Percentiles rank a stretch among this genome's conserved stretches.
phyloP scores from a whole-genome alignment of 2,888 invertebrate genomes.

The Lithophane leautieri region DNA sequence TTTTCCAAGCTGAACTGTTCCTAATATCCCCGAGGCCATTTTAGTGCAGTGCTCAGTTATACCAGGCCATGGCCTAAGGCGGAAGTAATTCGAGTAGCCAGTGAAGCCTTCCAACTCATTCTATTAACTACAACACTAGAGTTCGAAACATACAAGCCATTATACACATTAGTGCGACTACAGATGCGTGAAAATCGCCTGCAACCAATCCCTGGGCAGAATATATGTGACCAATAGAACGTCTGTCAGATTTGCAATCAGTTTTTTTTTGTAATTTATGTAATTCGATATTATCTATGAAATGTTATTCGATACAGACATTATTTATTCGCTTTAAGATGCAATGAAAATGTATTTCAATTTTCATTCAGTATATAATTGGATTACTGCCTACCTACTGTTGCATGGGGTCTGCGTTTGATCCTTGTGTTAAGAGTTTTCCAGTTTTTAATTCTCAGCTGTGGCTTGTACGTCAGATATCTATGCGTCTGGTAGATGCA shows the following conservation, averaged over 20 bases:
- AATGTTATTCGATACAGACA: background rate
- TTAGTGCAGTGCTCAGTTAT: slow-evolving; percentile 45
- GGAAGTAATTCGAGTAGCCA: slow-evolving; percentile 71
- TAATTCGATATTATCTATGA: slow-evolving; percentile 2
- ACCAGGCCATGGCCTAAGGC: slow-evolving; percentile 48
- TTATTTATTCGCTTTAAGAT: background rate
- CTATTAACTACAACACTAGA: slow-evolving; percentile 46
- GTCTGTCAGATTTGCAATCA: slow-evolving; percentile 11
- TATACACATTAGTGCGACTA: slow-evolving; percentile 26
- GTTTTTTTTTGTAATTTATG: slow-evolving; percentile 3
- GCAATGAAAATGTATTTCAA: background rate
- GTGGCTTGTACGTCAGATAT: background rate
- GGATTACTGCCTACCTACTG: background rate
- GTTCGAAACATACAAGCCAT: slow-evolving; percentile 27
- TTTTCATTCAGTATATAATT: background rate
- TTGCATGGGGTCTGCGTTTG: background rate
- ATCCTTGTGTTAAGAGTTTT: too few species aligned
- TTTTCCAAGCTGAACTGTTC: slow-evolving; percentile 7
- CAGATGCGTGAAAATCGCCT: slow-evolving; percentile 17
- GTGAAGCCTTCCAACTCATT: slow-evolving; percentile 69
- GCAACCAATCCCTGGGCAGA: background rate
- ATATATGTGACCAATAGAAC: background rate
- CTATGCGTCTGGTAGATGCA: background rate
- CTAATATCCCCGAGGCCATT: slow-evolving; percentile 48
- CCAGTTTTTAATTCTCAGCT: background rate